phyloP scores from a whole-genome alignment of 2,797 vertebrate species.

The Acomys russatus region DNA sequence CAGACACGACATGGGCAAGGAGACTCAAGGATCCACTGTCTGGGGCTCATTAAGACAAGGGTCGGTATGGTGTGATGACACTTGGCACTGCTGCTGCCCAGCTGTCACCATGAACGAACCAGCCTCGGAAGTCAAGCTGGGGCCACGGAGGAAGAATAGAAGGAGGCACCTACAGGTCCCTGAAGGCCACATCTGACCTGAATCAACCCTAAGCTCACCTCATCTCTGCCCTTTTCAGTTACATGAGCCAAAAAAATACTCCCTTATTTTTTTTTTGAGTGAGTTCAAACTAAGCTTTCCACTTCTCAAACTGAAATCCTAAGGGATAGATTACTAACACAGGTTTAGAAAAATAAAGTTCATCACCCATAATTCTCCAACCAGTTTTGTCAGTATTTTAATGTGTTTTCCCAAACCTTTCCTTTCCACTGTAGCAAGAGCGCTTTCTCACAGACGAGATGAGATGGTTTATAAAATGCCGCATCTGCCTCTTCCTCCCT shows the following conservation, averaged over 20 bases:
- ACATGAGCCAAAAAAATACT: not conserved
- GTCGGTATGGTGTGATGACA: not conserved
- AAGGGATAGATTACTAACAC: constrained; percentile 17
- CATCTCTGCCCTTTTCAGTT: constrained; percentile 21
- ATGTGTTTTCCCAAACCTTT: not conserved
- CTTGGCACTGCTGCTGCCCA: not conserved
- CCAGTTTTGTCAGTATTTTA: not conserved
- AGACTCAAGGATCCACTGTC: not conserved
- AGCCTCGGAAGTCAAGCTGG: not conserved
- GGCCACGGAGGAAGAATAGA: not conserved
- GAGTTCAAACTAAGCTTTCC: constrained; percentile 37
- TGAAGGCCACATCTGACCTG: not conserved
- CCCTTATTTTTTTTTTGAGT: too few species aligned
- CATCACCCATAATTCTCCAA: not conserved
- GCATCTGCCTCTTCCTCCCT: not conserved
- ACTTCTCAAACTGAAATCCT: constrained; percentile 44
- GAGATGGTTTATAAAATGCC: not conserved
- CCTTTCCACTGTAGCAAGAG: not conserved
- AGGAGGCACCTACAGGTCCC: not conserved
- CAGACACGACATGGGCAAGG: not conserved
- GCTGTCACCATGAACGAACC: not conserved
- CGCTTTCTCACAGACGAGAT: not conserved
- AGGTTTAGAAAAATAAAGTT: constrained; percentile 30
- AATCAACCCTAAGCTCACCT: not conserved
- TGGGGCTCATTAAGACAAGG: not conserved